phyloP scores from a whole-genome alignment of 1,140 invertebrate genomes.

The Temnothorax longispinosus region DNA sequence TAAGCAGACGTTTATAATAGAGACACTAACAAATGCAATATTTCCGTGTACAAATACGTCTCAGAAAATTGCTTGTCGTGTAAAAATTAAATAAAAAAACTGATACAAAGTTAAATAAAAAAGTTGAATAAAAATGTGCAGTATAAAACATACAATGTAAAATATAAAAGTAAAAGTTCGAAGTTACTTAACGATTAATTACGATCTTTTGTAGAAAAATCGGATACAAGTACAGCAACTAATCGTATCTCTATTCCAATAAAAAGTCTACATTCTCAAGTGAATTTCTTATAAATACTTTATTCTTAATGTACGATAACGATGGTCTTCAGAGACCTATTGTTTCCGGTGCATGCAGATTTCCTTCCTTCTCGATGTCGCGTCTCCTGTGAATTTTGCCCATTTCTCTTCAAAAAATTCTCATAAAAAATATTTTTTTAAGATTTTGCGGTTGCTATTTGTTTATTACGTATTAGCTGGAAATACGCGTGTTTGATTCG shows the following conservation, averaged over 20 bases:
- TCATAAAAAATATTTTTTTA: background rate
- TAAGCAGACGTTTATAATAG: background rate
- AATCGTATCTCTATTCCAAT: background rate
- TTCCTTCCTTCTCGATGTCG: background rate
- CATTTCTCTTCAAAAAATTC: background rate
- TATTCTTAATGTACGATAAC: background rate
- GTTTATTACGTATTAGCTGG: background rate
- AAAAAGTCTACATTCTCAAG: background rate
- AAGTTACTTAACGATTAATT: background rate
- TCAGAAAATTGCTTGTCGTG: background rate
- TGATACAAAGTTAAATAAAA: background rate
- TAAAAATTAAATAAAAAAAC: background rate
- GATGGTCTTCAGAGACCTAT: background rate
- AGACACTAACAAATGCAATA: background rate
- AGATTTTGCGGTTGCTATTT: background rate
- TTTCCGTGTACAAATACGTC: background rate
- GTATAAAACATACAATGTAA: background rate
- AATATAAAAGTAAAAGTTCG: background rate
- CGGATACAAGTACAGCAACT: background rate
- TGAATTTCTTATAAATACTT: slow-evolving; percentile 14
- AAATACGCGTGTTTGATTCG: background rate
- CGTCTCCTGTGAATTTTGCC: slow-evolving; percentile 17
- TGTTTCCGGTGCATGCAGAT: background rate
- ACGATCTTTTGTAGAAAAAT: background rate
- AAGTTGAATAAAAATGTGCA: background rate